Evolutionary conservation across 2,797 vertebrate species (phyloP).

Genomic region (Novumbra hubbsi): DNA sequence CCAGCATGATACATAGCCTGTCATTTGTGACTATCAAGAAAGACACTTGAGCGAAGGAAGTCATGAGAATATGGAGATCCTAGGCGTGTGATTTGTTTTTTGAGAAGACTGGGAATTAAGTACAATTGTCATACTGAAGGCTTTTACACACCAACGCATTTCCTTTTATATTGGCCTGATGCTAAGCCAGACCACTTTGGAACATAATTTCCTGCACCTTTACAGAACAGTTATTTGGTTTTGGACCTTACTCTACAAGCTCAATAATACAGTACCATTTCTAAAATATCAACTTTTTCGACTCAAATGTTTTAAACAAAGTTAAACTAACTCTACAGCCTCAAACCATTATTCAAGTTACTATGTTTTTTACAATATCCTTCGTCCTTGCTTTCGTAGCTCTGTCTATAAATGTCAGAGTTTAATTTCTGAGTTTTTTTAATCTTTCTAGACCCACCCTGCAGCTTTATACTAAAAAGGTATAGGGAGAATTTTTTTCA

Average conservation of each 20-base stretch:
- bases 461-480: too few species aligned
- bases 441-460: too few species aligned
- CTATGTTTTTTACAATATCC: too few species aligned
- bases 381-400: too few species aligned
- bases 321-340: too few species aligned
- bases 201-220: neutral
- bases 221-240: neutral
- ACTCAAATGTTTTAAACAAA: too few species aligned
- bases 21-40: constrained; percentile 1
- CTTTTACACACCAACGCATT: neutral
- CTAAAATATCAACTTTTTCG: too few species aligned
- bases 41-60: neutral
- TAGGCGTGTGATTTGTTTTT: neutral
- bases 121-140: neutral
- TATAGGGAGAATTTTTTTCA: too few species aligned
- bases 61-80: neutral
- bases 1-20: constrained; percentile 24
- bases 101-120: neutral
- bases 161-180: neutral
- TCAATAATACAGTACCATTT: neutral
- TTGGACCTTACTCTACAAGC: too few species aligned
- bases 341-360: too few species aligned
- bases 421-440: too few species aligned
- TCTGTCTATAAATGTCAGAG: too few species aligned
- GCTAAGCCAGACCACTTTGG: neutral